phyloP scores from a whole-genome alignment of 2,888 invertebrate genomes.

The Spialia ferax region DNA sequence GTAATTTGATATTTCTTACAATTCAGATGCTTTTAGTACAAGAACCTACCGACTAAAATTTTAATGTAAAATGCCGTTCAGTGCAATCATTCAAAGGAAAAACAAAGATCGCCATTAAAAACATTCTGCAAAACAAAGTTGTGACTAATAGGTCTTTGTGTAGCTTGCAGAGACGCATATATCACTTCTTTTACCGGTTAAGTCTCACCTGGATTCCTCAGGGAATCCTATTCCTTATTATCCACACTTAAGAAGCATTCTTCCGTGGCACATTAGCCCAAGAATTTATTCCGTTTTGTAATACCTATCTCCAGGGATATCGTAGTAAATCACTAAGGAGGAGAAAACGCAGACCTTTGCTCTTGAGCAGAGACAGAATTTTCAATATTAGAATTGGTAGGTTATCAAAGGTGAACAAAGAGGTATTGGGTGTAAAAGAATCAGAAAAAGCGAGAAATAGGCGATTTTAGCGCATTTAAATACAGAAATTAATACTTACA shows the following conservation, averaged over 20 bases:
- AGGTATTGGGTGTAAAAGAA: neutral
- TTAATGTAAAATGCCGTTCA: too few species aligned
- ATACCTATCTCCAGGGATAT: conserved; percentile 37
- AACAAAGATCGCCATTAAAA: conserved; percentile 27
- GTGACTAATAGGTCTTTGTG: conserved; percentile 38
- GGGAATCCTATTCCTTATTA: conserved; percentile 23
- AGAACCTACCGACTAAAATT: too few species aligned
- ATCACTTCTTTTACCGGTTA: conserved; percentile 39
- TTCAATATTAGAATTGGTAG: conserved; percentile 29
- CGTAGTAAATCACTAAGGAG: conserved; percentile 37
- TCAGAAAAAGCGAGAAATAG: neutral
- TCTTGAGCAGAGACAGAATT: conserved; percentile 25
- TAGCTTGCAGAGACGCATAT: conserved; percentile 38
- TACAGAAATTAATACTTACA: too few species aligned
- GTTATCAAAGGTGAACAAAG: conserved; percentile 24
- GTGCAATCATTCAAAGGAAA: neutral
- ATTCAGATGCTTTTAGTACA: too few species aligned
- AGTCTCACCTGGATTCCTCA: conserved; percentile 31
- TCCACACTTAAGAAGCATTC: conserved; percentile 21
- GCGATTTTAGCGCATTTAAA: too few species aligned
- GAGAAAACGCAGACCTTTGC: conserved; percentile 35
- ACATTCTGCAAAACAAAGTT: conserved; percentile 35
- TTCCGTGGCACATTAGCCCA: conserved; percentile 4
- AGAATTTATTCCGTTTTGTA: conserved; percentile 39
- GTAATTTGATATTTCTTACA: too few species aligned